A percentile compares a stretch with the other conserved stretches of the same genome.
These are phyloP conservation scores for Horisme vitalbata DNA, from an alignment of 2,888 invertebrate genomes.

Conservation along the genomic window DNA sequence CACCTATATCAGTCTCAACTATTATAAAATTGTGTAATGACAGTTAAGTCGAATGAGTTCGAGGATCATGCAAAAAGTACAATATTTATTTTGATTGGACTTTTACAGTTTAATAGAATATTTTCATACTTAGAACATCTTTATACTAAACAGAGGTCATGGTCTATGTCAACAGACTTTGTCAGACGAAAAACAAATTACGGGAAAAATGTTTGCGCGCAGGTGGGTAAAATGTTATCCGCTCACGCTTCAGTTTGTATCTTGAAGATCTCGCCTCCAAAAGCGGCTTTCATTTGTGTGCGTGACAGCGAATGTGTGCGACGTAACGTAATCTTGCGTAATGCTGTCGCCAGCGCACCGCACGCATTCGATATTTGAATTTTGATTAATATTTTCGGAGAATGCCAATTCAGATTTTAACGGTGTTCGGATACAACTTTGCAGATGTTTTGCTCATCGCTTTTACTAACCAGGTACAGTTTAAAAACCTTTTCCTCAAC, in stretches of 20 bases:
- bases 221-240: slow-evolving; percentile 3
- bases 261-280: slow-evolving; percentile 44
- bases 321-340: slow-evolving; percentile 70
- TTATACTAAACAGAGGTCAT: too few species aligned
- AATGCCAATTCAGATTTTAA: slow-evolving; percentile 14
- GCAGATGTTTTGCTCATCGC: slow-evolving; percentile 7
- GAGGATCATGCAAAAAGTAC: too few species aligned
- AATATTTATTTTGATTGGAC: too few species aligned
- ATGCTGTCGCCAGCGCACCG: slow-evolving; percentile 49
- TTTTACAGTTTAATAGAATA: too few species aligned
- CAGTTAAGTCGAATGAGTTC: too few species aligned
- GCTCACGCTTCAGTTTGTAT: slow-evolving; percentile 41
- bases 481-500: too few species aligned
- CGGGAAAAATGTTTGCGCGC: background rate
- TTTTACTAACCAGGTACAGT: slow-evolving; percentile 1
- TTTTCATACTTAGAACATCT: too few species aligned
- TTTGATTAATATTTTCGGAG: slow-evolving; percentile 43
- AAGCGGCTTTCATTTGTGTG: slow-evolving; percentile 51
- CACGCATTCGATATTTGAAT: slow-evolving; percentile 44
- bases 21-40: too few species aligned
- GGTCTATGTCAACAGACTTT: too few species aligned
- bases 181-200: too few species aligned
- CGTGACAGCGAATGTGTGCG: slow-evolving; percentile 45
- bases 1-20: too few species aligned
- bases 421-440: slow-evolving; percentile 11